A percentile compares a stretch with the other conserved stretches of the same genome.
Conservation (phyloP, 2,113 vertebrate species). For the Myotis yumanensis region DNA sequence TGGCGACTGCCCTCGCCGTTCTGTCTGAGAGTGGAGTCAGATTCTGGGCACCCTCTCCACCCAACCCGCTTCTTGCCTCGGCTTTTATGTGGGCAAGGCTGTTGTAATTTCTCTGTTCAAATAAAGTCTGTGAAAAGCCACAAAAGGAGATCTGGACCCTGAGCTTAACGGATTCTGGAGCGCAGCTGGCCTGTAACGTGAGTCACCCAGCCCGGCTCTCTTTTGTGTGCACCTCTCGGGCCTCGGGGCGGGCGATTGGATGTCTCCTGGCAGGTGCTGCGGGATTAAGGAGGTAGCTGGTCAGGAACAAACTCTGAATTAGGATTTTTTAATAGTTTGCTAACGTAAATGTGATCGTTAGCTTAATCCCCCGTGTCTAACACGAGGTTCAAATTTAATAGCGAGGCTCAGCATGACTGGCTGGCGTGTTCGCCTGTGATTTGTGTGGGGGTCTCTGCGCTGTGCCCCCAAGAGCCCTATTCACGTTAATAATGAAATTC, state of each 20-base stretch:
- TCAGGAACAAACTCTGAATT: slow-evolving; percentile 69
- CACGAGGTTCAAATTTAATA: slow-evolving; percentile 52
- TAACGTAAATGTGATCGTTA: slow-evolving; percentile 66
- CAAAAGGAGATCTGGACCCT: slow-evolving; percentile 70
- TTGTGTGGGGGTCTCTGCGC: background rate
- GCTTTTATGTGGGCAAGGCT: slow-evolving; percentile 63
- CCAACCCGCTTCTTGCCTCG: slow-evolving; percentile 50
- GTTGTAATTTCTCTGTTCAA: slow-evolving; percentile 75
- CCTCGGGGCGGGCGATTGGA: slow-evolving; percentile 81
- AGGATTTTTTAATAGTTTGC: slow-evolving; percentile 43
- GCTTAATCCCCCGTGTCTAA: slow-evolving; percentile 42
- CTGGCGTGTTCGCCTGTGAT: background rate
- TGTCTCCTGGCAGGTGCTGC: slow-evolving; percentile 84
- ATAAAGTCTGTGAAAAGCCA: slow-evolving; percentile 74
- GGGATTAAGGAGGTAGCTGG: slow-evolving; percentile 78
- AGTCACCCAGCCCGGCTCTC: slow-evolving; percentile 69
- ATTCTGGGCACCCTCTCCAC: slow-evolving; percentile 16
- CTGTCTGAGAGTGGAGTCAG: slow-evolving; percentile 6
- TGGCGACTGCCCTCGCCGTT: background rate
- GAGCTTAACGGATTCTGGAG: slow-evolving; percentile 71
- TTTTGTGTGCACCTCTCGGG: slow-evolving; percentile 64
- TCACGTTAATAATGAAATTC: background rate
- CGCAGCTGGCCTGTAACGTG: slow-evolving; percentile 85
- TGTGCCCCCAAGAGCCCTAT: background rate
- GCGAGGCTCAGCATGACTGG: slow-evolving; percentile 1